Percentiles rank a stretch among this genome's conserved stretches.
phyloP scores from a whole-genome alignment of 2,888 invertebrate species.

The Agrochola macilenta region DNA sequence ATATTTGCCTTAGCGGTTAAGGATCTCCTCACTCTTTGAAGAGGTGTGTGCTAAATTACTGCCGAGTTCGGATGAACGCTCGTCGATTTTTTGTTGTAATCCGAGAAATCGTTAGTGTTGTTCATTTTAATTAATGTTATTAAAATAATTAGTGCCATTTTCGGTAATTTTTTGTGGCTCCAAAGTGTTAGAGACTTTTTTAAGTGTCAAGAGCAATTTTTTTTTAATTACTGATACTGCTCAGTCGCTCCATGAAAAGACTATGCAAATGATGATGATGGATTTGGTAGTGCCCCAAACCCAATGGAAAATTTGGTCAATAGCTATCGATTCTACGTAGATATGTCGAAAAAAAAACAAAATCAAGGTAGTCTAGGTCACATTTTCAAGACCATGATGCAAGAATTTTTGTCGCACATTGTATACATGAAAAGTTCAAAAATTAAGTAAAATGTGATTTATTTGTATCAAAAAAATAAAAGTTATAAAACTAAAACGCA shows the following conservation, averaged over 20 bases:
- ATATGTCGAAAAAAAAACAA: slow-evolving; percentile 62
- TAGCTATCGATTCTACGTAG: slow-evolving; percentile 21
- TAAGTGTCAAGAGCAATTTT: neutral
- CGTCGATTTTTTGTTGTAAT: slow-evolving; percentile 17
- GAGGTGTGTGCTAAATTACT: slow-evolving; percentile 35
- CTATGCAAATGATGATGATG: neutral
- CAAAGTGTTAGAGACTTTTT: neutral
- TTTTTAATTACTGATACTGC: slow-evolving; percentile 2
- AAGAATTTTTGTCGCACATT: slow-evolving; percentile 27
- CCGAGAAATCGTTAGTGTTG: slow-evolving; percentile 11
- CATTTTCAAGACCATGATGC: slow-evolving; percentile 60
- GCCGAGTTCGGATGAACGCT: neutral
- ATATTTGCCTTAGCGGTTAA: slow-evolving; percentile 62
- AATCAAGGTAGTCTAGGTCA: slow-evolving; percentile 66
- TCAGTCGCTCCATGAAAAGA: neutral
- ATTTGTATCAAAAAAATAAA: neutral
- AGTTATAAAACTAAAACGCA: too few relatives aligned
- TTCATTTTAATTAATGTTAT: slow-evolving; percentile 31
- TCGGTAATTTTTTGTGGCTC: slow-evolving; percentile 2
- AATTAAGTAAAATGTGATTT: neutral
- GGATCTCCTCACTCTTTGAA: slow-evolving; percentile 49
- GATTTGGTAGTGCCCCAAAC: neutral
- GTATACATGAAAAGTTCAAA: neutral
- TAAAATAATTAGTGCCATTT: slow-evolving; percentile 20
- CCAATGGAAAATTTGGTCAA: slow-evolving; percentile 44